Percentiles rank a stretch among this genome's conserved stretches.
Conservation (phyloP, 1,140 invertebrate species). For the Cydia strobilella region DNA sequence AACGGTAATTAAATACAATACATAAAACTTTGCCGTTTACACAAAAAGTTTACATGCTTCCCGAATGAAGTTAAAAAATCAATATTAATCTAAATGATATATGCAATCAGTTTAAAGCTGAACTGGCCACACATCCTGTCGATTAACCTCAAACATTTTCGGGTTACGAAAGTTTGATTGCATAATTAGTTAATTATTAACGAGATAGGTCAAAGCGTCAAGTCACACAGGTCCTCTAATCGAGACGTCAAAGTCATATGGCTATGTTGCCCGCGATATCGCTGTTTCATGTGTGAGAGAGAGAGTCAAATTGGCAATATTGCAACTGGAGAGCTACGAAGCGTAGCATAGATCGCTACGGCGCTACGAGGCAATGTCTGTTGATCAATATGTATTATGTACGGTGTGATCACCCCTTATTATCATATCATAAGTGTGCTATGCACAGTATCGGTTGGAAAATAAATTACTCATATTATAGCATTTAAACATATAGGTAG, state of each 20-base stretch:
- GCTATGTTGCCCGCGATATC: background rate
- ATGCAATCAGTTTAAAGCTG: background rate
- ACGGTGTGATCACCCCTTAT: slow-evolving; percentile 21
- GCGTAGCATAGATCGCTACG: slow-evolving; percentile 3
- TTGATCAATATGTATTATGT: slow-evolving; percentile 14
- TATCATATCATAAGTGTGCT: slow-evolving; percentile 20
- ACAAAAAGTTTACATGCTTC: background rate
- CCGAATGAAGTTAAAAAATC: background rate
- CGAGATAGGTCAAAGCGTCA: background rate
- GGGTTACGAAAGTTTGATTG: slow-evolving; percentile 23
- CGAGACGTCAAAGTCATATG: slow-evolving; percentile 3
- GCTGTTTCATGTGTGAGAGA: background rate
- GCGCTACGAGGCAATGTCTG: slow-evolving; percentile 13
- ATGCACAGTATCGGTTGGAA: background rate
- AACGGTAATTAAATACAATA: too few species aligned
- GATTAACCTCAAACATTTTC: slow-evolving; percentile 9
- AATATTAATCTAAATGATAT: background rate
- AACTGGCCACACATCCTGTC: slow-evolving; percentile 3
- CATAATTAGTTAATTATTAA: slow-evolving; percentile 26
- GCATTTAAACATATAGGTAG: background rate
- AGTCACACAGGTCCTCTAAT: background rate
- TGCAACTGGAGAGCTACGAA: slow-evolving; percentile 14
- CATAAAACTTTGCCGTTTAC: background rate
- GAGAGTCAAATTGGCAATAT: background rate
- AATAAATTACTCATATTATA: background rate